Evolutionary conservation across 2,113 vertebrate species (phyloP), one percentile per base, ranked within the genome.

Genomic region (Xiphophorus hellerii): DNA sequence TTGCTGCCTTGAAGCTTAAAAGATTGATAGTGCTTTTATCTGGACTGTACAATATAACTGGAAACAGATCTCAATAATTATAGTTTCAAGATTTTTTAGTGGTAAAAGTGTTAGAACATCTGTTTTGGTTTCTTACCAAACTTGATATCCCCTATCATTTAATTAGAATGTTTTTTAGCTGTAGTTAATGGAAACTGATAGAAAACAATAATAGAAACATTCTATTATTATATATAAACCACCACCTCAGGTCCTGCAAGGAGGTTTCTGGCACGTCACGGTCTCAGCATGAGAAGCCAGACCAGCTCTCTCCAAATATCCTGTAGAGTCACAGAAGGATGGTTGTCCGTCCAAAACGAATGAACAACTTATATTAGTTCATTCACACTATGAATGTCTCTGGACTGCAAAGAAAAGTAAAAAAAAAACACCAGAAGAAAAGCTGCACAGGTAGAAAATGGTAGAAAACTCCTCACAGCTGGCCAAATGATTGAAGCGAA

Each of bases 21-120:
- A 95, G 91, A 71, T 86, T 84, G 91, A 92, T 95, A 94, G 94
- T 95, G 93, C 90, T 94, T 92, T 93, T 83, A 87, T 90, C 85
- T 87, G 62, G 88, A 84, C 92, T 94, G 92, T 95, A 95, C 95
- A 95, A 86, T 82, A 71, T 65, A 77, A 83, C 74, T 77, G 69
- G 66, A 54, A 65, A 89, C 63, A 76, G 66, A 78, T 58, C 37
- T 84, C 69, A 58, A 66, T 58, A 80, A 87, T 88, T 15, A 78
- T 51, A 87, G 82, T 81, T 71, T 83, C 65, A 62, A 83, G 66
- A 61, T 35, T 35, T 37, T 88, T 80, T 85, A 93, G 89, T 93
- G 90, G 90, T 88, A 75, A 85, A 83, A 70, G 81, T 22, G 48
- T 74, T 77, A 66, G 28, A 62, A 79, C 73, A 13, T 66, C 51